Conservation (phyloP, 2,113 vertebrate species). For the Chunga burmeisteri region DNA sequence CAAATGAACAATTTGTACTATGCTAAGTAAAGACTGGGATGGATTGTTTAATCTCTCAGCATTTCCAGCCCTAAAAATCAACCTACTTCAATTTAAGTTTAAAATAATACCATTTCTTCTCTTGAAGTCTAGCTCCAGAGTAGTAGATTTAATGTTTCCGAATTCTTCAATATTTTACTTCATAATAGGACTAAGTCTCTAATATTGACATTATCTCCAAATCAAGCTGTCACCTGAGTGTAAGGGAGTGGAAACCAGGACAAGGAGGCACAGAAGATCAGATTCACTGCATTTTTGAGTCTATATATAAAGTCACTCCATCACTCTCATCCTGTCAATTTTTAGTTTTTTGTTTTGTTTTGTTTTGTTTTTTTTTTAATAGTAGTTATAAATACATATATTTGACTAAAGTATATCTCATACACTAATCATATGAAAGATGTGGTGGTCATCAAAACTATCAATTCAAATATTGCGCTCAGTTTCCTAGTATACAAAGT, state of each 20-base stretch:
- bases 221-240: background rate
- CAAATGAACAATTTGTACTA: background rate
- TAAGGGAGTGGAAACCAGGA: background rate
- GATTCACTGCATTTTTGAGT: background rate
- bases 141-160: background rate
- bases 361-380: background rate
- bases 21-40: background rate
- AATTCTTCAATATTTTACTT: background rate
- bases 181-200: background rate
- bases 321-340: background rate
- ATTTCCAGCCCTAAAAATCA: background rate
- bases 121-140: background rate
- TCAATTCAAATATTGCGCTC: background rate
- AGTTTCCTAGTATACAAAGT: background rate
- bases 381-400: background rate
- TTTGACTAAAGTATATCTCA: background rate
- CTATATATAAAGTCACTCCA: background rate
- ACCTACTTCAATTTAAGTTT: background rate
- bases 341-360: background rate
- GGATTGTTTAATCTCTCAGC: background rate
- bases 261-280: background rate
- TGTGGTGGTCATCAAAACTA: background rate
- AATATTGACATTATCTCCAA: background rate
- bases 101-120: background rate
- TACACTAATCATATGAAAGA: background rate